These are phyloP conservation scores for Meiosimyza decipiens DNA, from an alignment of 2,888 invertebrate species.

Conservation along the genomic window DNA sequence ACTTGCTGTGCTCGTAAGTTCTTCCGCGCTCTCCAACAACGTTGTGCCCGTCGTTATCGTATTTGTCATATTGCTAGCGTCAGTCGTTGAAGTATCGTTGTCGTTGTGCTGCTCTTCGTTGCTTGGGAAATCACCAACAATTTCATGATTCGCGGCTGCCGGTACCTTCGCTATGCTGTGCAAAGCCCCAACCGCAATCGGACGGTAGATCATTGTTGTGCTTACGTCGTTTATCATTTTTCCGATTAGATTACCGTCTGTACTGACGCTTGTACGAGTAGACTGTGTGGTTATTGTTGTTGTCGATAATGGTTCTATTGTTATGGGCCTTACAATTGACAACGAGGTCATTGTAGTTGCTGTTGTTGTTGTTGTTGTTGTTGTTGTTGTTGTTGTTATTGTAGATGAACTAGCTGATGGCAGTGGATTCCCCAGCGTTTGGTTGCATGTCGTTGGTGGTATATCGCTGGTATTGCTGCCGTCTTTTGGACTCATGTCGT, in stretches of 20 bases:
- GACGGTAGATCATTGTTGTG: slow-evolving; percentile 30
- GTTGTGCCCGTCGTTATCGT: slow-evolving; percentile 18
- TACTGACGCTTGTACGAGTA: slow-evolving; percentile 14
- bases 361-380: slow-evolving; percentile 2
- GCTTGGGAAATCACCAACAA: slow-evolving; percentile 27
- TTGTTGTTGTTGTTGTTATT: not conserved
- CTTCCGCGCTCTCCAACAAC: not conserved
- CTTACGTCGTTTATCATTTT: slow-evolving; percentile 47
- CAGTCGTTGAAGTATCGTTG: not conserved
- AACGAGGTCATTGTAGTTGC: slow-evolving; percentile 22
- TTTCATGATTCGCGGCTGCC: slow-evolving; percentile 11
- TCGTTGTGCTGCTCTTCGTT: not conserved
- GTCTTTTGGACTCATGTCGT: slow-evolving; percentile 22
- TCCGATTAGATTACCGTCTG: slow-evolving; percentile 44
- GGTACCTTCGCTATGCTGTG: not conserved
- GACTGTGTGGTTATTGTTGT: slow-evolving; percentile 35
- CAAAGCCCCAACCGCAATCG: not conserved
- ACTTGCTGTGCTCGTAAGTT: slow-evolving; percentile 40
- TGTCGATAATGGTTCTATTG: slow-evolving; percentile 26
- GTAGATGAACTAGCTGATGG: not conserved
- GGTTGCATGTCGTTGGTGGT: not conserved
- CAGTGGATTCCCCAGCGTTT: not conserved
- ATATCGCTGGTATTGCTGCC: not conserved
- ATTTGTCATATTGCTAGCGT: slow-evolving; percentile 19
- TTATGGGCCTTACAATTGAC: slow-evolving; percentile 3